phyloP scores from a whole-genome alignment of 2,797 vertebrate species.

The Gallinago nigripennis region DNA sequence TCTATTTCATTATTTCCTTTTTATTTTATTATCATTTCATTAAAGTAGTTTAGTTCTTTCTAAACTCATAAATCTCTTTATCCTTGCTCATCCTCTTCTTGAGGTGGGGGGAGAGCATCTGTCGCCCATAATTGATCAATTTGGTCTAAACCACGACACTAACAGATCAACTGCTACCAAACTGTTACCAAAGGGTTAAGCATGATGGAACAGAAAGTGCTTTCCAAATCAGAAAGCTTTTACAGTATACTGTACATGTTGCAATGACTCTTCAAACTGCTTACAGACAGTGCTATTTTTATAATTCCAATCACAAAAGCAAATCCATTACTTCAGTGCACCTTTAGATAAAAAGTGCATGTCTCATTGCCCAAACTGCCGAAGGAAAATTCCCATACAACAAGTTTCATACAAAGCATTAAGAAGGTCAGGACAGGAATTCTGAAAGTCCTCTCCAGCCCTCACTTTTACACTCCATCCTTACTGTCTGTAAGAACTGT shows the following conservation, averaged over 20 bases:
- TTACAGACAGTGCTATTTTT: constrained; percentile 74
- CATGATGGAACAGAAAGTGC: background rate
- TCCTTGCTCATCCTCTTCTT: too few relatives aligned
- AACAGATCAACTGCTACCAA: background rate
- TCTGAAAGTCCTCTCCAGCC: background rate
- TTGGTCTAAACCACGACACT: too few relatives aligned
- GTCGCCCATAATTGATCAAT: too few relatives aligned
- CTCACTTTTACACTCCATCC: background rate
- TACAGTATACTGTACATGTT: constrained; percentile 11
- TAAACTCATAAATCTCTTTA: too few relatives aligned
- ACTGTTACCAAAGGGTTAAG: background rate
- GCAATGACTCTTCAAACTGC: constrained; percentile 61
- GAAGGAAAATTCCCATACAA: background rate
- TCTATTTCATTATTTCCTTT: too few relatives aligned
- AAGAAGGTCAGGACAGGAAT: background rate
- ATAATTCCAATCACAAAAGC: constrained; percentile 42
- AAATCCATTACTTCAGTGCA: constrained; percentile 17
- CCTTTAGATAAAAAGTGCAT: background rate
- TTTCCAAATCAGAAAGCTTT: constrained; percentile 17
- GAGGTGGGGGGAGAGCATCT: too few relatives aligned
- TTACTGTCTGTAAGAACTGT: background rate
- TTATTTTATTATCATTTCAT: too few relatives aligned
- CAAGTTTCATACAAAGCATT: background rate
- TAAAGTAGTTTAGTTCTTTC: too few relatives aligned
- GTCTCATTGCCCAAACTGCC: background rate